These are phyloP conservation scores for Priocnemis perturbator DNA, from an alignment of 2,888 invertebrate species.

Conservation along the genomic window DNA sequence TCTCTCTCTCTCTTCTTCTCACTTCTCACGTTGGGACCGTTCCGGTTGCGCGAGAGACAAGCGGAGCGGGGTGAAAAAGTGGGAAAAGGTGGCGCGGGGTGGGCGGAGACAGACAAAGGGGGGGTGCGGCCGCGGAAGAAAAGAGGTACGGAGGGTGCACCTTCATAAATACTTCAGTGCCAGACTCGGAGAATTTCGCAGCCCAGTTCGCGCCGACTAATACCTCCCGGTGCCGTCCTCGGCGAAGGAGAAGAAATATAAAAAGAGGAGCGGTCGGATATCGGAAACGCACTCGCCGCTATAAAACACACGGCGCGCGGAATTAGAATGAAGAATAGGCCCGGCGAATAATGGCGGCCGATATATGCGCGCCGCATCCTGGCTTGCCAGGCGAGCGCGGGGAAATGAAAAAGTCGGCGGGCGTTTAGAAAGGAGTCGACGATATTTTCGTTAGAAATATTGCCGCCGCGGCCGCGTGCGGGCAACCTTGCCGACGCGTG, in stretches of 20 bases:
- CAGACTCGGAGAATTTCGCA: constrained; percentile 67
- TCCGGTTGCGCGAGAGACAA: constrained; percentile 34
- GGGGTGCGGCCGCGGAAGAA: constrained; percentile 11
- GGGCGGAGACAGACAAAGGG: constrained; percentile 36
- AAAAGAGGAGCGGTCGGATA: constrained; percentile 46
- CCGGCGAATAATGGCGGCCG: neutral
- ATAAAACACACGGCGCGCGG: constrained; percentile 32
- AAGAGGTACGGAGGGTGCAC: constrained; percentile 37
- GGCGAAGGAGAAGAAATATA: constrained; percentile 26
- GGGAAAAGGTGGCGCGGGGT: constrained; percentile 20
- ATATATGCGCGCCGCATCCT: too few relatives aligned
- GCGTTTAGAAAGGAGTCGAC: too few relatives aligned
- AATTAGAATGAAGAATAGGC: constrained; percentile 22
- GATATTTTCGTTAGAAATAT: too few relatives aligned
- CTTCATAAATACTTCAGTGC: constrained; percentile 69
- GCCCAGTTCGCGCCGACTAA: constrained; percentile 60
- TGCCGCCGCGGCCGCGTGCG: too few relatives aligned
- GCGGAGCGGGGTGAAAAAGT: constrained; percentile 24
- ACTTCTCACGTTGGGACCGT: constrained; percentile 8
- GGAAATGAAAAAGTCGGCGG: too few relatives aligned
- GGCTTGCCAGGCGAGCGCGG: too few relatives aligned
- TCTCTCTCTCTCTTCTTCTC: neutral
- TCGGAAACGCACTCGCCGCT: constrained; percentile 30
- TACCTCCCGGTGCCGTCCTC: constrained; percentile 37
- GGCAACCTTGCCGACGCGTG: too few relatives aligned